Percentiles rank a stretch among this genome's conserved stretches.
Conservation (phyloP, 2,113 vertebrate species). For the Cyprinus carpio region DNA sequence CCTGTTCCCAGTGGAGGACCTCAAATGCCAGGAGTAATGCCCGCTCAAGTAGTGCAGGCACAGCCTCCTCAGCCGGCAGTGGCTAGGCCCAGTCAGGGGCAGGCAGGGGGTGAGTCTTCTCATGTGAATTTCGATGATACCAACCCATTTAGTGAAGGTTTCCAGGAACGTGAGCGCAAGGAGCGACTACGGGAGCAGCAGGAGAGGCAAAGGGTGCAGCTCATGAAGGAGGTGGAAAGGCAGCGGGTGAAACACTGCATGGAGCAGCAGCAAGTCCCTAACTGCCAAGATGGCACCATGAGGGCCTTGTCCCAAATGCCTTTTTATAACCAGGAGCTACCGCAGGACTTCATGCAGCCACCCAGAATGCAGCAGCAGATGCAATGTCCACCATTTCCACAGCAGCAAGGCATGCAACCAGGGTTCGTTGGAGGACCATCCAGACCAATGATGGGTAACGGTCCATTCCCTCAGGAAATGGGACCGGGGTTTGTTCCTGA, state of each 20-base stretch:
- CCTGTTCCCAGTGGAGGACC: slow-evolving; percentile 68
- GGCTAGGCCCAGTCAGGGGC: slow-evolving; percentile 70
- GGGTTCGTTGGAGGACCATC: slow-evolving; percentile 77
- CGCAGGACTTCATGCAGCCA: slow-evolving; percentile 87
- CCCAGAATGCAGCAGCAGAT: slow-evolving; percentile 81
- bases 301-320: slow-evolving; percentile 81
- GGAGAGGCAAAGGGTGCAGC: slow-evolving; percentile 90
- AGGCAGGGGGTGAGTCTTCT: slow-evolving; percentile 73
- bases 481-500: slow-evolving; percentile 76
- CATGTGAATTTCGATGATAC: slow-evolving; percentile 95
- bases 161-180: slow-evolving; percentile 92
- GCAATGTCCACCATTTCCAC: slow-evolving; percentile 76
- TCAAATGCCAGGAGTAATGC: slow-evolving; percentile 70
- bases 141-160: slow-evolving; percentile 95
- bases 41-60: slow-evolving; percentile 75
- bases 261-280: slow-evolving; percentile 80
- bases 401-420: slow-evolving; percentile 74
- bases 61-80: slow-evolving; percentile 73
- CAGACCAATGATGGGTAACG: slow-evolving; percentile 78
- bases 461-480: slow-evolving; percentile 80
- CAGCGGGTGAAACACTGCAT: slow-evolving; percentile 90
- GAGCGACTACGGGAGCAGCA: slow-evolving; percentile 93
- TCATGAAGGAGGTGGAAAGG: slow-evolving; percentile 95
- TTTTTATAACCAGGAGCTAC: slow-evolving; percentile 84
- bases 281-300: slow-evolving; percentile 77